Evolutionary conservation across 2,888 invertebrate genomes (phyloP), one percentile per base, ranked within the genome.

Genomic region (Cyrtodaria siliqua): DNA sequence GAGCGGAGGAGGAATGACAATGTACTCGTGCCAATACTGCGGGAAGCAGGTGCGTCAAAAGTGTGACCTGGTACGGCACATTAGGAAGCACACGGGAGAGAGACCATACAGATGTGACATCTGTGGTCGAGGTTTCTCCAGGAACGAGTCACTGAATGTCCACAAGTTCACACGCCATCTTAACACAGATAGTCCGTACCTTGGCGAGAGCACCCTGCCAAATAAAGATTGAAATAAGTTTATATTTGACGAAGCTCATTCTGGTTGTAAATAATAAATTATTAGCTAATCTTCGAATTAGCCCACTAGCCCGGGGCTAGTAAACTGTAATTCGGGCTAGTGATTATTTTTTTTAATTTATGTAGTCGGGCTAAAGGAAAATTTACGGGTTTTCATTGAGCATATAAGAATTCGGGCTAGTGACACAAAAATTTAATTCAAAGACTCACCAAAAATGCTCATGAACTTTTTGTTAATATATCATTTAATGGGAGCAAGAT

Each of bases 61-160:
- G 27, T 38, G 40, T 40, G 60, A 66, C 24, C 52, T 72, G 9
- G 66, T 66, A 1, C 61, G 66, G 3, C 66, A 73, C 23, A 60
- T 73, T 1, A 53, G 72, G 8, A 24, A 40, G 29, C 72, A 73
- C 24, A 73, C 72, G 4, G 66, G 61, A 12, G 72, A 73, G 29
- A 73, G 56, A 16, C 72, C 72, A 0, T 73, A 49, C 26, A 16
- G 29, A 16, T 73, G 72, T 29, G 55, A 49, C 20, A 20, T 33
- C 16, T 73, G 72, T 55, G 14, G 20, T 14, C 26, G 49, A 40
- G 14, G 55, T 16, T 73, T 67, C 27, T 16, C 66, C 4, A 55
- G 72, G 33, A 73, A 73, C 9, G 40, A 61, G 52, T 52, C 72
- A 14, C 33, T 71, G 9, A 24, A 42, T 16, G 33, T 23, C 0